These are phyloP conservation scores for Ceratotherium simum DNA, from an alignment of 2,113 vertebrate genomes.

Conservation along the genomic window DNA sequence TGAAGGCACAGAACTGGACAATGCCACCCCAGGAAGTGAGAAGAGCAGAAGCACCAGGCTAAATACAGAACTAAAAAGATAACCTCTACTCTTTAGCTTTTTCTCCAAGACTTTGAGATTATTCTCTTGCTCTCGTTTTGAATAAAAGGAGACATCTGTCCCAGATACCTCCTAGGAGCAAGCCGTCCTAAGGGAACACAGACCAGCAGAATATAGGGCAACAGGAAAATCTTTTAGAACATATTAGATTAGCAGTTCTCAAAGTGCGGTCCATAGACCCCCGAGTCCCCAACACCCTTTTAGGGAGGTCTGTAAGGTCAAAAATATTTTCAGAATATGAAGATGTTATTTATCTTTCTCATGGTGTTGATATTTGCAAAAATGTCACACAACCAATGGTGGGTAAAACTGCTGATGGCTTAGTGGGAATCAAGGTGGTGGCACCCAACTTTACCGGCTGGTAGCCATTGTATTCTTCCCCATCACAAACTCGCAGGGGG, in stretches of 20 bases:
- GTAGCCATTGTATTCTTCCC: not conserved
- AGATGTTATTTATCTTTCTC: not conserved
- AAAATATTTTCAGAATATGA: not conserved
- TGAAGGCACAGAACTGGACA: not conserved
- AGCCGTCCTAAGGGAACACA: constrained; percentile 14
- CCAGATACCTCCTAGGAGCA: not conserved
- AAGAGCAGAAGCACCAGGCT: not conserved
- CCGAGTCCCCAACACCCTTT: not conserved
- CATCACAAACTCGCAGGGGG: not conserved
- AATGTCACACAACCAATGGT: not conserved
- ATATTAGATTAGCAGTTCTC: not conserved
- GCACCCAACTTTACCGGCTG: not conserved
- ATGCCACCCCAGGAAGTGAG: not conserved
- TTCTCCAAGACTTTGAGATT: not conserved
- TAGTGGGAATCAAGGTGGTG: not conserved
- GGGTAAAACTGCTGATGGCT: not conserved
- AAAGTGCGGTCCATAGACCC: not conserved
- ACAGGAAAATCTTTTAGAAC: not conserved
- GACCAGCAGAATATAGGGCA: not conserved
- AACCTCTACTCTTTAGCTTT: not conserved
- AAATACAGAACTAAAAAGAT: constrained; percentile 16
- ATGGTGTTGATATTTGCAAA: not conserved
- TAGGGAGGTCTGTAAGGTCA: not conserved
- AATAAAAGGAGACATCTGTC: constrained; percentile 7
- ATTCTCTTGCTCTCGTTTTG: not conserved